These are phyloP conservation scores for Dioctria linearis DNA, from an alignment of 2,888 invertebrate genomes.

Conservation along the genomic window DNA sequence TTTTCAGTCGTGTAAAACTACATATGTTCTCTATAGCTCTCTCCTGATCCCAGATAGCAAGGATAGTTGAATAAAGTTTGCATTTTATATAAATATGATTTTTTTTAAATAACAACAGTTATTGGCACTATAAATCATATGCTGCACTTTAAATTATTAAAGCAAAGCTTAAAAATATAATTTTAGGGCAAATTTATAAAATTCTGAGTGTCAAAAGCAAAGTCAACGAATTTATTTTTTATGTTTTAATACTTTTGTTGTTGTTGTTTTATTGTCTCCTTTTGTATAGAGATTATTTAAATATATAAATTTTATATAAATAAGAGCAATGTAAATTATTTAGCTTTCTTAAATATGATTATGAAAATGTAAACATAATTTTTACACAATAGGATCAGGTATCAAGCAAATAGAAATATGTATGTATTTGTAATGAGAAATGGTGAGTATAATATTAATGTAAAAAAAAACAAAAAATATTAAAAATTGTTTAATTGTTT, in stretches of 20 bases:
- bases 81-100: slow-evolving; percentile 51
- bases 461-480: slow-evolving; percentile 26
- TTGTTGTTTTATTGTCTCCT: too few relatives aligned
- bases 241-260: too few relatives aligned
- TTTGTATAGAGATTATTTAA: too few relatives aligned
- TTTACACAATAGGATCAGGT: slow-evolving; percentile 55
- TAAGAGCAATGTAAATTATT: slow-evolving; percentile 29
- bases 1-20: slow-evolving; percentile 27
- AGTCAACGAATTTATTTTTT: too few relatives aligned
- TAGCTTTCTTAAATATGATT: slow-evolving; percentile 28
- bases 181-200: slow-evolving; percentile 11
- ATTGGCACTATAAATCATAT: too few relatives aligned
- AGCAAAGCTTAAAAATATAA: slow-evolving; percentile 42
- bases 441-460: slow-evolving; percentile 30
- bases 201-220: background rate
- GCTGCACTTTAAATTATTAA: slow-evolving; percentile 24
- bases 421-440: slow-evolving; percentile 26
- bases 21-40: slow-evolving; percentile 68
- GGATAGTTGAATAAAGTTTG: slow-evolving; percentile 63
- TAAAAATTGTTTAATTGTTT: too few relatives aligned
- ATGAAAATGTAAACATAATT: slow-evolving; percentile 35
- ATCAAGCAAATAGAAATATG: slow-evolving; percentile 56
- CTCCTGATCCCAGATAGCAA: slow-evolving; percentile 72
- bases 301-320: too few relatives aligned
- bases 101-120: slow-evolving; percentile 43